Conservation (phyloP, 2,113 vertebrate genomes). For the Cepphus grylle region DNA sequence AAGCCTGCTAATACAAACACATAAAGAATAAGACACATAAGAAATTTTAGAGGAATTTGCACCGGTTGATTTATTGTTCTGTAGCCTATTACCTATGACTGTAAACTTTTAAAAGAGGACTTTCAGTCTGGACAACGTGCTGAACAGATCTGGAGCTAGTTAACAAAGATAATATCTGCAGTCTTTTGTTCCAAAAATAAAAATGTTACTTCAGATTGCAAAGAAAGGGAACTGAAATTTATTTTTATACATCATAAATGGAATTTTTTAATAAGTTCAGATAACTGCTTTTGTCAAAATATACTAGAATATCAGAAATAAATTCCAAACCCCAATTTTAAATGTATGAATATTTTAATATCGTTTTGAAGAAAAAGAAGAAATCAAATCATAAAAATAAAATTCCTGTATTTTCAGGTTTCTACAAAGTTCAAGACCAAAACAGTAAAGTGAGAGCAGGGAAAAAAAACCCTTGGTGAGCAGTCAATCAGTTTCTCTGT, state of each 20-base stretch:
- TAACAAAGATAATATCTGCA: background rate
- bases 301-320: background rate
- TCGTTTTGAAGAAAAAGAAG: background rate
- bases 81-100: background rate
- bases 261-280: background rate
- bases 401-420: background rate
- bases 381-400: background rate
- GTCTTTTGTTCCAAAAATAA: background rate
- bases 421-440: background rate
- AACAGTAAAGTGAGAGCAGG: background rate
- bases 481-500: background rate
- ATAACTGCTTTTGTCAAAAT: background rate
- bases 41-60: background rate
- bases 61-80: background rate
- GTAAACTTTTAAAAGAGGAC: background rate
- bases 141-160: background rate
- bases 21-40: background rate
- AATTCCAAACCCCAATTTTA: background rate
- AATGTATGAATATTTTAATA: background rate
- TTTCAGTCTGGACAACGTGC: background rate
- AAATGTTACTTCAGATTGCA: background rate
- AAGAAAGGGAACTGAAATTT: background rate
- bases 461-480: background rate
- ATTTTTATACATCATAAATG: background rate
- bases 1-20: background rate